These are phyloP conservation scores for Takifugu bimaculatus DNA, from an alignment of 2,113 vertebrate species.

Conservation along the genomic window DNA sequence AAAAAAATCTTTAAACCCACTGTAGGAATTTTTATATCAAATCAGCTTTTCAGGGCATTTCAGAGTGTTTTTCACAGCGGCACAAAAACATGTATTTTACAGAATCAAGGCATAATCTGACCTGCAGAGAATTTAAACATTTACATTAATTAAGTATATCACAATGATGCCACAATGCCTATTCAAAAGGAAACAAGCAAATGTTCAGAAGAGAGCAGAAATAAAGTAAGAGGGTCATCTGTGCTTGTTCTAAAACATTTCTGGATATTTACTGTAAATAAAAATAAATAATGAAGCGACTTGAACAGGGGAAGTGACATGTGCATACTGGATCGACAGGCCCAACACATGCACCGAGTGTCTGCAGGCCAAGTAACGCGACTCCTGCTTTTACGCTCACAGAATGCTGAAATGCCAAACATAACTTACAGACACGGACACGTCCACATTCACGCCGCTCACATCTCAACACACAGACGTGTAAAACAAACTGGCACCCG, in stretches of 20 bases:
- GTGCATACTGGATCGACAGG: conserved; percentile 17
- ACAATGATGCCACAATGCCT: conserved; percentile 24
- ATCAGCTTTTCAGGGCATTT: conserved; percentile 35
- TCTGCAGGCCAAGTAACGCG: conserved; percentile 51
- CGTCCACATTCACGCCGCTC: conserved; percentile 35
- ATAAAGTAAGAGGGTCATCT: neutral
- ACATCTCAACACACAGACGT: conserved; percentile 60
- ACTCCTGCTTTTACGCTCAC: conserved; percentile 51
- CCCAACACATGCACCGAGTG: conserved; percentile 34
- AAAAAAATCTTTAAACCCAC: too few species aligned
- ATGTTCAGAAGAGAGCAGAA: conserved; percentile 1
- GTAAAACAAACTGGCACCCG: conserved; percentile 46
- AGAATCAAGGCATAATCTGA: conserved; percentile 65
- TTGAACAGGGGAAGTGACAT: too few species aligned
- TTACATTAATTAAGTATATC: conserved; percentile 35
- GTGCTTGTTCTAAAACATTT: neutral
- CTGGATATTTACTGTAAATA: neutral
- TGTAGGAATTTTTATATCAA: conserved; percentile 18
- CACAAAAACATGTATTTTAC: conserved; percentile 47
- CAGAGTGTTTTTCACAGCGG: conserved; percentile 30
- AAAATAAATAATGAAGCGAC: too few species aligned
- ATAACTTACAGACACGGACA: conserved; percentile 52
- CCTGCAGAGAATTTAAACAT: conserved; percentile 66
- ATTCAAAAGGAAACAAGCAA: conserved; percentile 58
- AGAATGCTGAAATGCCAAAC: conserved; percentile 59